Evolutionary conservation across 35 echinoderm and acorn worm genomes (phyloP), one percentile per base, ranked within the genome.

Genomic region (Chiridota heheva): DNA sequence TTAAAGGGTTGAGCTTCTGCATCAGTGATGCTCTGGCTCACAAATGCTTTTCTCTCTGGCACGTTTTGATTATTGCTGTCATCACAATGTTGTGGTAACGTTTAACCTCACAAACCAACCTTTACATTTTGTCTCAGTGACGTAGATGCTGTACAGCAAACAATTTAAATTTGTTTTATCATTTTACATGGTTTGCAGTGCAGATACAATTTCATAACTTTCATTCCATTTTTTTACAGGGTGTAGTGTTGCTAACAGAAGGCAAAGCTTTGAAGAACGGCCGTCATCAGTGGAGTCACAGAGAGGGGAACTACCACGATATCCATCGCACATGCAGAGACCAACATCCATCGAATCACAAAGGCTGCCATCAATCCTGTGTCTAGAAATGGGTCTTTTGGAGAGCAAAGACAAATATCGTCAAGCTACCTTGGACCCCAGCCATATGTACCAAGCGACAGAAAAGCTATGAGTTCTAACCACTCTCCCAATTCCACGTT

Each of bases 361-460:
- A 4, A 60, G 75, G 42, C 31, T 78, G 16, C 24, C 75, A 61
- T 38, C 75, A 61, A 60, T 29, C 75, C 75, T 8, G 55, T 39
- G 4, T 78, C 55, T 34, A 60, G 75, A 57, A 40, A 31, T 26
- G 49, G 75, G 51, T 78, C 75, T 5, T 34, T 40, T 61, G 75
- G 53, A 0, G 75, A 78, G 40, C 35, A 31, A 33, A 60, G 55
- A n/a, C n/a, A n/a, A n/a, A n/a, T n/a, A n/a, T n/a, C n/a, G 75
- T 24, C 34, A 42, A 43, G 58, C 48, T 55, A 46, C 20, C 55
- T 18, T 20, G 20, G 18, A 5, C 58, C 42, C 16, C 51, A 34
- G 27, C 28, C 47, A 6, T 30, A 74, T 51, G 12, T 47, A n/a
- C 56, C 70, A 31, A 51, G 56, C 55, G 62, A 49, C 34, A 40